Base-by-base conservation (phyloP, 2,888 invertebrate species). In the Pecten maximus region DNA sequence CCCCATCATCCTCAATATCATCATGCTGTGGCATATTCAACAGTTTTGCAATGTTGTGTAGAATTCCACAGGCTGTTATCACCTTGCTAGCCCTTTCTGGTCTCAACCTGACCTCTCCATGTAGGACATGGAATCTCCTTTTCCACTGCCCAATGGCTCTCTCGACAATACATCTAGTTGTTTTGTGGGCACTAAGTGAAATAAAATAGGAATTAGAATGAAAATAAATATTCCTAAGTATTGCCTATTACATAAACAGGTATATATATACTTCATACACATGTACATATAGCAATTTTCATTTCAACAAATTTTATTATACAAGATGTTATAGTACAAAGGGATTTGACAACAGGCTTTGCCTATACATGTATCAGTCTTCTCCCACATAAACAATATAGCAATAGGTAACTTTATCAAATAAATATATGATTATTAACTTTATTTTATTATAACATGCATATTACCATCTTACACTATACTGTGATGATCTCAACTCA, bases 61-160 rank as follows among this genome's bases (percentile, higher is more conserved):
- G 87, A 89, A 89, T 40, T n/a, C 86, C 23, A 40, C 86, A 87
- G 8, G 89, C 89, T 28, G 35, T 87, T 15, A 44, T 87, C 12
- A 89, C 86, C 40, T 86, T 40, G 40, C 87, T 40, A 3, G 19
- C 54, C 44, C 40, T 60, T 40, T 74, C 28, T 74, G 40, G 48
- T 40, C 39, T 88, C 88, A 48, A 40, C 2, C 40, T 87, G n/a
- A n/a, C n/a, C n/a, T 89, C 48, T 28, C 40, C 40, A 28, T 44
- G 48, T 28, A 87, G 40, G 39, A 87, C 87, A 48, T 89, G 87
- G 40, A 89, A 87, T 39, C 50, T 15, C 39, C 35, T 87, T 87
- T n/a, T 89, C 19, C 40, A 39, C 35, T 89, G 87, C 39, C 87
- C 87, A 40, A 48, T 87, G 2, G 16, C 50, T 50, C 39, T 50